A percentile compares a stretch with the other conserved stretches of the same genome.
phyloP scores from a whole-genome alignment of 2,113 vertebrate genomes.

The Pedionomus torquatus region DNA sequence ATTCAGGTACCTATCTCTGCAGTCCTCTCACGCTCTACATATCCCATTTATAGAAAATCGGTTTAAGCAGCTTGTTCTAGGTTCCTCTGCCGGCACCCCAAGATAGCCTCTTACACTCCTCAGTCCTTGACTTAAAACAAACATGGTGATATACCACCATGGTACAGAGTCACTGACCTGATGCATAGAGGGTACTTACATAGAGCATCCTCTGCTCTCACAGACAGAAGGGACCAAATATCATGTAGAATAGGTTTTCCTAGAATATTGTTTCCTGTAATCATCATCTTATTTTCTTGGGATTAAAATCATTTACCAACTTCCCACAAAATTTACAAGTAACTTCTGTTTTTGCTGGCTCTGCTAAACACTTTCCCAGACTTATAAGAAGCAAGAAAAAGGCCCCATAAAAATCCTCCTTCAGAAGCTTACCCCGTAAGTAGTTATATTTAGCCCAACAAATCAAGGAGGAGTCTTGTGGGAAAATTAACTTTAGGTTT shows the following conservation, averaged over 20 bases:
- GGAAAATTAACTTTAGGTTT: background rate
- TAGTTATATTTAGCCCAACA: background rate
- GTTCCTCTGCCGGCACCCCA: background rate
- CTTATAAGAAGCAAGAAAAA: background rate
- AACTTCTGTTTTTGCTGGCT: background rate
- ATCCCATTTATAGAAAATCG: background rate
- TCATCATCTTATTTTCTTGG: background rate
- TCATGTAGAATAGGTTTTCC: background rate
- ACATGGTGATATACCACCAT: too few species aligned
- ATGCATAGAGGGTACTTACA: background rate
- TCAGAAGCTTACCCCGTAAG: background rate
- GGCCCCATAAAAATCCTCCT: background rate
- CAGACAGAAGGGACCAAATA: background rate
- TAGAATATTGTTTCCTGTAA: background rate
- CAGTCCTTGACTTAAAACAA: background rate
- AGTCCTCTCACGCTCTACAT: background rate
- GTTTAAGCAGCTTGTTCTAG: background rate
- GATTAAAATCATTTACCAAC: background rate
- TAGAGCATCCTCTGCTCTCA: background rate
- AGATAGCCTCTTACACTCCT: background rate
- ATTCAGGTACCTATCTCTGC: background rate
- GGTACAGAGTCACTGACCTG: background rate
- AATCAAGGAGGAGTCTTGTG: background rate
- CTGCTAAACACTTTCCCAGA: background rate
- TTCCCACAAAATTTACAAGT: background rate